Conservation (phyloP, 2,113 vertebrate genomes). For the Hassar affinis region DNA sequence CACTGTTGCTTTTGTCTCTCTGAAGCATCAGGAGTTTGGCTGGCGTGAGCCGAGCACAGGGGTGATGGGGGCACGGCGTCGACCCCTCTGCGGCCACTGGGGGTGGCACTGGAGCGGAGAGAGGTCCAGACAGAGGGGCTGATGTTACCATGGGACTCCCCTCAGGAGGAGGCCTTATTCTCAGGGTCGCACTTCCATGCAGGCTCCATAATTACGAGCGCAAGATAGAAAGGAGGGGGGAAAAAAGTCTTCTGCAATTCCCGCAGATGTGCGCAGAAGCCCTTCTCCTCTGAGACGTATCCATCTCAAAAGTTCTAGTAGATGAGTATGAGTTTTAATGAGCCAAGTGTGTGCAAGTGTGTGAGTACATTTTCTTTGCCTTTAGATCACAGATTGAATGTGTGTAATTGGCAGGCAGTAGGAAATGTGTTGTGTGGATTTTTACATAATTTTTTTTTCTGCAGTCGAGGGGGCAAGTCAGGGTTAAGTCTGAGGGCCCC, state of each 20-base stretch:
- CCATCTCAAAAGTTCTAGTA: slow-evolving; percentile 73
- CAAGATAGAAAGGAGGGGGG: slow-evolving; percentile 45
- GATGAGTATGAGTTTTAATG: slow-evolving; percentile 77
- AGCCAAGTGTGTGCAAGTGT: slow-evolving; percentile 69
- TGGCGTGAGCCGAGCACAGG: slow-evolving; percentile 63
- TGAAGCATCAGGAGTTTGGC: slow-evolving; percentile 70
- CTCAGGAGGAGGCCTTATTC: slow-evolving; percentile 71
- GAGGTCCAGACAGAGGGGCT: slow-evolving; percentile 66
- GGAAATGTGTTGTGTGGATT: slow-evolving; percentile 58
- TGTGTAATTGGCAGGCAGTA: slow-evolving; percentile 72
- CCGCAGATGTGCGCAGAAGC: slow-evolving; percentile 68
- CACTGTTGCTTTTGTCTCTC: slow-evolving; percentile 45
- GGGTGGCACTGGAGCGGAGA: slow-evolving; percentile 71
- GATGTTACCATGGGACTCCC: slow-evolving; percentile 70
- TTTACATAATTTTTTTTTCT: slow-evolving; percentile 54
- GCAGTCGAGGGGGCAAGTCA: slow-evolving; percentile 54
- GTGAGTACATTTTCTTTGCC: slow-evolving; percentile 35
- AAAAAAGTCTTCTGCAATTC: slow-evolving; percentile 68
- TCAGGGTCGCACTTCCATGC: slow-evolving; percentile 76
- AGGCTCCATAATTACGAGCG: slow-evolving; percentile 75
- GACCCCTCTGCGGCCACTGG: slow-evolving; percentile 73
- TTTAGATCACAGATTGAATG: slow-evolving; percentile 63
- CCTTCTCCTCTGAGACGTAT: slow-evolving; percentile 72
- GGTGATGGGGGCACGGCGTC: slow-evolving; percentile 67
- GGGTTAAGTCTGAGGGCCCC: slow-evolving; percentile 42